Percentiles rank a stretch among this genome's conserved stretches.
These are phyloP conservation scores for Drosophila monieri DNA, from an alignment of 2,888 invertebrate species.

Conservation along the genomic window DNA sequence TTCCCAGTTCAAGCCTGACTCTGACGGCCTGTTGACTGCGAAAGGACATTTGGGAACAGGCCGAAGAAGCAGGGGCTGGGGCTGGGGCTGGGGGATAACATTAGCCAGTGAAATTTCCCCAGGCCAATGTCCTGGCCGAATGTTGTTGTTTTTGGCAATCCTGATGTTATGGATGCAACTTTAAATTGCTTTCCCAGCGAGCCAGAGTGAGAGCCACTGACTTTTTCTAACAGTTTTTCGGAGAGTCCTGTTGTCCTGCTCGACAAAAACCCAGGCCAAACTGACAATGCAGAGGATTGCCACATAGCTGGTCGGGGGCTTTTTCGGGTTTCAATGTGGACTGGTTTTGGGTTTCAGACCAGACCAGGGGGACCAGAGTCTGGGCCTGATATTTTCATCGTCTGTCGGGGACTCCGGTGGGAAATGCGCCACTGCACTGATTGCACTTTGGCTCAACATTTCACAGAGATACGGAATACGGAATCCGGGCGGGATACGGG, in stretches of 20 bases:
- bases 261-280: slow-evolving; percentile 5
- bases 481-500: slow-evolving; percentile 6
- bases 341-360: slow-evolving; percentile 5
- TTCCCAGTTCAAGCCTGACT: slow-evolving; percentile 30
- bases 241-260: background rate
- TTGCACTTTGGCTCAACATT: slow-evolving; percentile 77
- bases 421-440: slow-evolving; percentile 75
- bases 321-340: slow-evolving; percentile 1
- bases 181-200: slow-evolving; percentile 72
- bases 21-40: slow-evolving; percentile 53
- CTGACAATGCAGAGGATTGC: slow-evolving; percentile 71
- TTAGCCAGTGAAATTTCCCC: slow-evolving; percentile 74
- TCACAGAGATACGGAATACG: slow-evolving; percentile 60
- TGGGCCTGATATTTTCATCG: slow-evolving; percentile 44
- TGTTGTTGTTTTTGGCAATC: slow-evolving; percentile 45
- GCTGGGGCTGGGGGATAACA: slow-evolving; percentile 49
- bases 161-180: slow-evolving; percentile 77
- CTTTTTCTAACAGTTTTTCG: slow-evolving; percentile 65
- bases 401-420: slow-evolving; percentile 61
- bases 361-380: slow-evolving; percentile 15
- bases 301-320: slow-evolving; percentile 41
- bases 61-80: background rate
- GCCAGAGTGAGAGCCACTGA: slow-evolving; percentile 26
- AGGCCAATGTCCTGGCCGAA: slow-evolving; percentile 56
- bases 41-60: slow-evolving; percentile 42